Evolutionary conservation across 2,888 invertebrate species (phyloP).

Genomic region (Perizoma flavofasciatum): DNA sequence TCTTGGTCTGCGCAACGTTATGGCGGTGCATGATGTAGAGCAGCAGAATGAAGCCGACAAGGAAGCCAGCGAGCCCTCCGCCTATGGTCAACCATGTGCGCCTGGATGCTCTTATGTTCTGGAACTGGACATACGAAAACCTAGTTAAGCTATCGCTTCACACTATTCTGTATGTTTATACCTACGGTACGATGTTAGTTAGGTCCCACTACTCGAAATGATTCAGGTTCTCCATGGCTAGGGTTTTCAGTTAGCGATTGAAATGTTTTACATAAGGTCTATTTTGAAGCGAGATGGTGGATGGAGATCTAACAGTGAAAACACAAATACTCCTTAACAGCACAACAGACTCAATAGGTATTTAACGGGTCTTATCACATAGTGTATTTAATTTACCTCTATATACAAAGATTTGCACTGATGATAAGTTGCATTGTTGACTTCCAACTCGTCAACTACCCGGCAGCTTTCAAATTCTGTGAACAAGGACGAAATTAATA

Average conservation of each 20-base stretch:
- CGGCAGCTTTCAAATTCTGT: slow-evolving; percentile 71
- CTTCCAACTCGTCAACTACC: slow-evolving; percentile 45
- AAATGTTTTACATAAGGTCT: too few relatives aligned
- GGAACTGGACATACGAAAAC: slow-evolving; percentile 49
- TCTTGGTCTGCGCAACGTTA: slow-evolving; percentile 74
- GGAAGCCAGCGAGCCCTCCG: slow-evolving; percentile 73
- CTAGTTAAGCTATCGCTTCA: too few relatives aligned
- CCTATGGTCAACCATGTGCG: slow-evolving; percentile 77
- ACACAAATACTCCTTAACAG: too few relatives aligned
- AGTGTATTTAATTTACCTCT: slow-evolving; percentile 48
- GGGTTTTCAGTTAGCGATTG: too few relatives aligned
- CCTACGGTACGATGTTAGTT: too few relatives aligned
- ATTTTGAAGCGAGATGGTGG: too few relatives aligned
- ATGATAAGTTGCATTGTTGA: slow-evolving; percentile 60
- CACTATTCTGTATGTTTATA: too few relatives aligned
- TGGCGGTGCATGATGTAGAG: slow-evolving; percentile 77
- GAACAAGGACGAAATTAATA: slow-evolving; percentile 27
- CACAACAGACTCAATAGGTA: too few relatives aligned
- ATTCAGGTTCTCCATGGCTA: too few relatives aligned
- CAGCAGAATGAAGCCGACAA: slow-evolving; percentile 73
- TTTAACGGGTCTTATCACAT: too few relatives aligned
- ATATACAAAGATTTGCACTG: slow-evolving; percentile 62
- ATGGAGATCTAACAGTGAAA: too few relatives aligned
- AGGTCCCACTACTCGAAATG: too few relatives aligned
- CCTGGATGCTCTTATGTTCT: slow-evolving; percentile 57